A percentile compares a stretch with the other conserved stretches of the same genome.
Conservation (phyloP, 2,888 invertebrate species). For the Cerceris rybyensis region DNA sequence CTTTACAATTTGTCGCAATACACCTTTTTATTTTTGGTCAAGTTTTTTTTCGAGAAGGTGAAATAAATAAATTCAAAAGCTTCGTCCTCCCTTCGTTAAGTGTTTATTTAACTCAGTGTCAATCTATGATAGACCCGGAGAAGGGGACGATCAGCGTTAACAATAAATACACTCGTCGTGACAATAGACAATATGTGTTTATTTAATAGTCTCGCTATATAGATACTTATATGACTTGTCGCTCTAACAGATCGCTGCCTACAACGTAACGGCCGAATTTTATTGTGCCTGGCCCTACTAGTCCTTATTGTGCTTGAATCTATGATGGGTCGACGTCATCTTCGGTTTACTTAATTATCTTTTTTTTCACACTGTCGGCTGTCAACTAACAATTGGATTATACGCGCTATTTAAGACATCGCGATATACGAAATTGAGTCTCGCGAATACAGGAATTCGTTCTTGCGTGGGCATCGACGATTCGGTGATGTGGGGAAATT, state of each 20-base stretch:
- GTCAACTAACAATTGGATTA: conserved; percentile 66
- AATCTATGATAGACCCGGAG: conserved; percentile 44
- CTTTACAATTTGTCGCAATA: no score
- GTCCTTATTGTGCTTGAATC: conserved; percentile 80
- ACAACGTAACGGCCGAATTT: conserved; percentile 80
- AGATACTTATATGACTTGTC: conserved; percentile 79
- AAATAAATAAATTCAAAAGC: background rate
- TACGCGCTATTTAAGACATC: conserved; percentile 62
- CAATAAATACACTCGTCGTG: conserved; percentile 67
- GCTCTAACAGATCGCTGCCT: conserved; percentile 81
- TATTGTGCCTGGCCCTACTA: conserved; percentile 82
- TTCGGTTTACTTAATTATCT: conserved; percentile 54
- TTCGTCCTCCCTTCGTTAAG: conserved; percentile 4
- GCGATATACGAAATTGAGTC: conserved; percentile 48
- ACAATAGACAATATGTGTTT: conserved; percentile 82
- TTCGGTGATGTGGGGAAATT: background rate
- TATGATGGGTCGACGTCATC: conserved; percentile 70
- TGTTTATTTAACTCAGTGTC: conserved; percentile 51
- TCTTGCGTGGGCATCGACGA: conserved; percentile 47
- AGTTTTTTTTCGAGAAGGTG: background rate
- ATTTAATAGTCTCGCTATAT: conserved; percentile 80
- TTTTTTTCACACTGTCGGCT: conserved; percentile 56
- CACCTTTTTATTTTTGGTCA: no score
- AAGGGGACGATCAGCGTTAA: conserved; percentile 55
- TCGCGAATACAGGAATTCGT: conserved; percentile 48